These are phyloP conservation scores for Xestia xanthographa DNA, from an alignment of 2,888 invertebrate genomes.

Conservation along the genomic window DNA sequence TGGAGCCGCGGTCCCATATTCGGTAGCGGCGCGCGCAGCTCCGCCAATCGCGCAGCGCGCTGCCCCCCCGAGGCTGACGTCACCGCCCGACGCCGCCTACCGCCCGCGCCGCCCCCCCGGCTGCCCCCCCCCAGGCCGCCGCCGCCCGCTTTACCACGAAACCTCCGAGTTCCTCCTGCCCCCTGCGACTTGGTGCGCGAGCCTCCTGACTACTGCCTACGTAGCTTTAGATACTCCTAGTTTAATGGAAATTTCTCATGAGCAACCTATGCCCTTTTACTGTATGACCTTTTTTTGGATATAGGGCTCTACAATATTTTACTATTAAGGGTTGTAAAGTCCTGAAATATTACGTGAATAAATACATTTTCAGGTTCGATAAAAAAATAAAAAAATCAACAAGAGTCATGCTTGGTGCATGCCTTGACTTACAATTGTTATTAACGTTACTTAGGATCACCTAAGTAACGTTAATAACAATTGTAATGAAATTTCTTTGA, in stretches of 20 bases:
- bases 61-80: slow-evolving; percentile 87
- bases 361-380: neutral
- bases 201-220: slow-evolving; percentile 55
- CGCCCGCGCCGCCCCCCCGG: slow-evolving; percentile 85
- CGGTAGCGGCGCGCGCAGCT: slow-evolving; percentile 92
- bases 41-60: slow-evolving; percentile 87
- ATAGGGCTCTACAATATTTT: neutral
- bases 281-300: neutral
- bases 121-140: slow-evolving; percentile 74
- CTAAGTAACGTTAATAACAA: no score
- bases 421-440: neutral
- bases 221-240: slow-evolving; percentile 21
- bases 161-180: slow-evolving; percentile 74
- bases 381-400: neutral
- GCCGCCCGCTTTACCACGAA: slow-evolving; percentile 75
- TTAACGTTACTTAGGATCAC: neutral
- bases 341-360: neutral
- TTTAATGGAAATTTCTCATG: slow-evolving; percentile 27
- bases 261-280: slow-evolving; percentile 18
- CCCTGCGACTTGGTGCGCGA: slow-evolving; percentile 61
- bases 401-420: neutral
- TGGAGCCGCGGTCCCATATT: slow-evolving; percentile 96
- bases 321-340: neutral
- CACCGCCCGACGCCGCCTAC: slow-evolving; percentile 87
- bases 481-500: neutral